Percentiles rank a stretch among this genome's conserved stretches.
Conservation (phyloP, 37 sponge, comb jelly and placozoan species). For the Eunapius fragilis region DNA sequence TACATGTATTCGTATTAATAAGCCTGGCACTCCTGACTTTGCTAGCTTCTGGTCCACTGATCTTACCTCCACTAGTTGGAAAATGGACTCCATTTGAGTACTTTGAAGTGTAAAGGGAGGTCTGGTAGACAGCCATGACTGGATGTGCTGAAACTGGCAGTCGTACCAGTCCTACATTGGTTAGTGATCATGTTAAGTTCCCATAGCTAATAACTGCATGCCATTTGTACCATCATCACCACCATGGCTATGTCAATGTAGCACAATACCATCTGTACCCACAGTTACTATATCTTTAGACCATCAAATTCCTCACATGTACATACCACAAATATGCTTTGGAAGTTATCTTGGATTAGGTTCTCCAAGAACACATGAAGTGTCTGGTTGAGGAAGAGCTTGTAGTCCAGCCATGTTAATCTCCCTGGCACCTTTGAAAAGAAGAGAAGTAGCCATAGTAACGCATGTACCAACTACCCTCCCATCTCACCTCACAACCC, state of each 20-base stretch:
- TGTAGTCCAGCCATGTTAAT: background rate
- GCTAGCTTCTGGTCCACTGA: too few relatives aligned
- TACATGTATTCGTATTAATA: background rate
- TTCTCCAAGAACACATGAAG: background rate
- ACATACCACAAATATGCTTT: background rate
- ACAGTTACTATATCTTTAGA: too few relatives aligned
- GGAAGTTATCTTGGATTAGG: background rate
- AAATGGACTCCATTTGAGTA: constrained; percentile 16
- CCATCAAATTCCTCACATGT: background rate
- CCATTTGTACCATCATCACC: too few relatives aligned
- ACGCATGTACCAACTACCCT: background rate
- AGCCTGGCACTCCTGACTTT: too few relatives aligned
- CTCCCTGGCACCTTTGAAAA: background rate
- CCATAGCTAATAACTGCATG: background rate
- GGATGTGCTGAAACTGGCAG: constrained; percentile 34
- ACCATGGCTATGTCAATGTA: too few relatives aligned
- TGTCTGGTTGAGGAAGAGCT: background rate
- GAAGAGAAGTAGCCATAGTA: too few relatives aligned
- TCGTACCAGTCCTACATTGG: constrained; percentile 55
- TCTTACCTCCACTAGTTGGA: constrained; percentile 19
- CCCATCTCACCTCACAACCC: too few relatives aligned
- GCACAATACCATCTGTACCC: too few relatives aligned
- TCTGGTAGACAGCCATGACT: constrained; percentile 39
- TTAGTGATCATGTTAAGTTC: background rate
- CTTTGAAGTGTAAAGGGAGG: constrained; percentile 45